A percentile compares a stretch with the other conserved stretches of the same genome.
Conservation (phyloP, 1,140 invertebrate genomes). For the Drosophila trapezifrons region DNA sequence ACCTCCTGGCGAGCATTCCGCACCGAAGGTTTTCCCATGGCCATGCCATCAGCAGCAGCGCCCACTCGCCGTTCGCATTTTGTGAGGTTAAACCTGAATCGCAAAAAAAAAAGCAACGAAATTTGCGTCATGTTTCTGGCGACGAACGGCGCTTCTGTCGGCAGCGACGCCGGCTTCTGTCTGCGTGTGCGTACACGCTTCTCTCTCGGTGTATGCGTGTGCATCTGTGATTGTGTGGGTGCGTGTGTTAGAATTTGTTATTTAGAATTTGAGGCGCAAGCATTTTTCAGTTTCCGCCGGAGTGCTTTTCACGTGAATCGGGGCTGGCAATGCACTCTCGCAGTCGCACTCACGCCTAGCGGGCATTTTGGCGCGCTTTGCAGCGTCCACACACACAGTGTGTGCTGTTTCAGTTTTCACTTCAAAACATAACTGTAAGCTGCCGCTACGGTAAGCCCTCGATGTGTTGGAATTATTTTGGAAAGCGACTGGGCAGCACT, state of each 20-base stretch:
- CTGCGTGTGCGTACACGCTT: slow-evolving; percentile 20
- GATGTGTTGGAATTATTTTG: background rate
- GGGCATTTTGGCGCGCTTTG: slow-evolving; percentile 71
- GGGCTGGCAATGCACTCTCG: slow-evolving; percentile 11
- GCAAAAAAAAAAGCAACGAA: slow-evolving; percentile 42
- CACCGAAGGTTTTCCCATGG: slow-evolving; percentile 6
- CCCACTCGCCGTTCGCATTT: slow-evolving; percentile 23
- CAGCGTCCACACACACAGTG: slow-evolving; percentile 13
- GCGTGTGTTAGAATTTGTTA: slow-evolving; percentile 29
- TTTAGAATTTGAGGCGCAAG: slow-evolving; percentile 14
- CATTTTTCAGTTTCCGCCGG: slow-evolving; percentile 22
- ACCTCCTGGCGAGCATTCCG: slow-evolving; percentile 8
- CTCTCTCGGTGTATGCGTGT: slow-evolving; percentile 1
- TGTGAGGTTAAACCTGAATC: slow-evolving; percentile 67
- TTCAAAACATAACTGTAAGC: background rate
- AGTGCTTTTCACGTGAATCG: slow-evolving; percentile 44
- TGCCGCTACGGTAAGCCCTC: background rate
- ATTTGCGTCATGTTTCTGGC: slow-evolving; percentile 71
- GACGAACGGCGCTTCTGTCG: slow-evolving; percentile 57
- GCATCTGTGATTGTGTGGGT: slow-evolving; percentile 5
- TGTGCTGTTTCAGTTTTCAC: background rate
- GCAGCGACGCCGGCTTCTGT: slow-evolving; percentile 39
- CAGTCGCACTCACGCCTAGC: slow-evolving; percentile 24
- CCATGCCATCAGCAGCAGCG: slow-evolving; percentile 18
- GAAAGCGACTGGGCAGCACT: background rate